These are phyloP conservation scores for Syrphus vitripennis DNA, from an alignment of 2,888 invertebrate genomes.

Conservation along the genomic window DNA sequence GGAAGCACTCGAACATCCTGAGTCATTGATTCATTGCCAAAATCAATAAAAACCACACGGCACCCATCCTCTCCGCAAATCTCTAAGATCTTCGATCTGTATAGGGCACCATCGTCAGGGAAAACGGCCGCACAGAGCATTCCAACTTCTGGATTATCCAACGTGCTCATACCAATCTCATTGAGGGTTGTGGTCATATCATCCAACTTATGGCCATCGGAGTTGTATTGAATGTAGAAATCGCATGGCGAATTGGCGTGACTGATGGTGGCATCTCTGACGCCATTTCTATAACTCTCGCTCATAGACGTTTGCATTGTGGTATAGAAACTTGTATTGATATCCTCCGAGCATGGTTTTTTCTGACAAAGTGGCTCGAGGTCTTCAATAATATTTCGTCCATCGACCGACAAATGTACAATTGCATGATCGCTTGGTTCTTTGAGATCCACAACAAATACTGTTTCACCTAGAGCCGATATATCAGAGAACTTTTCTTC, in stretches of 20 bases:
- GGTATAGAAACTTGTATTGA: conserved; percentile 72
- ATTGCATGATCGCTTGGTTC: conserved; percentile 85
- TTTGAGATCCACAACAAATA: conserved; percentile 86
- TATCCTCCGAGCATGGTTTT: conserved; percentile 72
- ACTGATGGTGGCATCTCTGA: conserved; percentile 84
- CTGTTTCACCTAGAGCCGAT: conserved; percentile 86
- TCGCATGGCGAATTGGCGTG: conserved; percentile 88
- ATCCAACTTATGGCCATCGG: conserved; percentile 82
- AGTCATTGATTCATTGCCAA: conserved; percentile 84
- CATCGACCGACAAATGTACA: conserved; percentile 84
- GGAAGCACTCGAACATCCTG: conserved; percentile 84
- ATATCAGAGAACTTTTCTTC: conserved; percentile 86
- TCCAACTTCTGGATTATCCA: conserved; percentile 74
- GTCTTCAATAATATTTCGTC: conserved; percentile 85
- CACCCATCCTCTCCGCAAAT: conserved; percentile 88
- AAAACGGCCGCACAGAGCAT: conserved; percentile 89
- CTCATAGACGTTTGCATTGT: conserved; percentile 71
- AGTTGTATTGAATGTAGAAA: conserved; percentile 90
- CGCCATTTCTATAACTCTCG: conserved; percentile 67
- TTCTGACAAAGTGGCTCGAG: conserved; percentile 83
- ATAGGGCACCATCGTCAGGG: conserved; percentile 91
- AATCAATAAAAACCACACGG: conserved; percentile 88
- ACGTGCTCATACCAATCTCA: conserved; percentile 56
- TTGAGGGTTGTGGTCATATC: conserved; percentile 80
- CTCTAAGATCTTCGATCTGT: conserved; percentile 92